Evolutionary conservation across 2,113 vertebrate species (phyloP).

Genomic region (Peromyscus californicus): DNA sequence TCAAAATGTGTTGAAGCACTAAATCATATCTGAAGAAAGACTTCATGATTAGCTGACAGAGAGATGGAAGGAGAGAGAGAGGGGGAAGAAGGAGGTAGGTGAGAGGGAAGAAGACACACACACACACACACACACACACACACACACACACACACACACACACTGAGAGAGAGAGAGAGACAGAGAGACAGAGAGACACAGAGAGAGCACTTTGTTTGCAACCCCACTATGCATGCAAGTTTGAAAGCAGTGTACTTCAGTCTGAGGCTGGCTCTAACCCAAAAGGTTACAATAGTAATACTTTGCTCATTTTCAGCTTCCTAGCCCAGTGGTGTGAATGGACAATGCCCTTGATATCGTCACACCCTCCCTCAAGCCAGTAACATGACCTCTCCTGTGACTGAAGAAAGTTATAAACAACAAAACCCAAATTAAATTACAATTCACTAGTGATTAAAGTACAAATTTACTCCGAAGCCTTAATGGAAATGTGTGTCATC

Average conservation of each 20-base stretch:
- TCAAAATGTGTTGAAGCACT: constrained; percentile 25
- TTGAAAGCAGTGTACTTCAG: background rate
- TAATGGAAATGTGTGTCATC: constrained; percentile 35
- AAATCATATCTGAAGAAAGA: constrained; percentile 18
- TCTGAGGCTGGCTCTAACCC: background rate
- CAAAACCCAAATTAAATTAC: constrained; percentile 45
- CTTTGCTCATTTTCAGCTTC: background rate
- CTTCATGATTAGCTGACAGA: background rate
- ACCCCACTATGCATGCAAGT: background rate
- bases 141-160: too few relatives aligned
- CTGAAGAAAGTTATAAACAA: background rate
- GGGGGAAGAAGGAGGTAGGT: background rate
- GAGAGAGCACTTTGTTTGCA: background rate
- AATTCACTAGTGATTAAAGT: constrained; percentile 41
- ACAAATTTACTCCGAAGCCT: constrained; percentile 33
- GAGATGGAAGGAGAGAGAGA: background rate
- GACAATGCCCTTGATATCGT: background rate
- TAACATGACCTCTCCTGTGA: background rate
- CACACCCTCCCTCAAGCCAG: background rate
- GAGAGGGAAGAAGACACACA: background rate
- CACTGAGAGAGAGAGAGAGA: too few relatives aligned
- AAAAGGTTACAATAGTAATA: background rate
- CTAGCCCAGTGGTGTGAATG: background rate
- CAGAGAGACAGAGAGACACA: background rate
- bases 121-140: too few relatives aligned